Evolutionary conservation across 2,797 vertebrate genomes (phyloP).

Genomic region (Anabacerthia variegaticeps): DNA sequence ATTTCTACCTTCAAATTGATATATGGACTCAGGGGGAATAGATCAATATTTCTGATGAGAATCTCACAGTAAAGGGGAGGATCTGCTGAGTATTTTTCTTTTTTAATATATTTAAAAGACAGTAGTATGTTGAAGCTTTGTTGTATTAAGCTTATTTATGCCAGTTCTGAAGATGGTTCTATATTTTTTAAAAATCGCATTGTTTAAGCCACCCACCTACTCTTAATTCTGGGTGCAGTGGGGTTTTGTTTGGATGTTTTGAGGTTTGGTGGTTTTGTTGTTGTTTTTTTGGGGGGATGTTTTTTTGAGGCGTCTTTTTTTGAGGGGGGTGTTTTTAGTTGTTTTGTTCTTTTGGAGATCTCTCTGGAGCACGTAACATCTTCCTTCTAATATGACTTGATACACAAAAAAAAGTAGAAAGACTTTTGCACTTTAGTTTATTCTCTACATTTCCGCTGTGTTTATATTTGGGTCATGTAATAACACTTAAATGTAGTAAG

Average conservation of each 20-base stretch:
- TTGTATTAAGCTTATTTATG: background rate
- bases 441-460: background rate
- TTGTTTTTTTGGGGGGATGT: accelerated
- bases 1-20: slow-evolving; percentile 47
- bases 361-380: background rate
- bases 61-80: background rate
- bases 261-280: background rate
- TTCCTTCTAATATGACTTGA: background rate
- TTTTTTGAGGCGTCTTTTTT: background rate
- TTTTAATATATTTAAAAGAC: background rate
- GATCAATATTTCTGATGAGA: slow-evolving; percentile 22
- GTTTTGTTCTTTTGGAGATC: background rate
- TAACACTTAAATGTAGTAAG: background rate
- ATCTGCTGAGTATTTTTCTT: background rate
- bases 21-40: slow-evolving; percentile 56
- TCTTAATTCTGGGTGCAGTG: background rate
- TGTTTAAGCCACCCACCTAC: accelerated
- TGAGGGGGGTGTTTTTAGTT: background rate
- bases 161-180: background rate
- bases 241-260: background rate
- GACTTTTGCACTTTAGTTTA: background rate
- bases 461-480: background rate
- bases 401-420: background rate
- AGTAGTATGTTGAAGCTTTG: background rate
- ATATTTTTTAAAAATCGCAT: accelerated